A percentile compares a stretch with the other conserved stretches of the same genome.
These are phyloP conservation scores for Ostrea denselamellosa DNA, from an alignment of 1,140 invertebrate genomes.

Conservation along the genomic window DNA sequence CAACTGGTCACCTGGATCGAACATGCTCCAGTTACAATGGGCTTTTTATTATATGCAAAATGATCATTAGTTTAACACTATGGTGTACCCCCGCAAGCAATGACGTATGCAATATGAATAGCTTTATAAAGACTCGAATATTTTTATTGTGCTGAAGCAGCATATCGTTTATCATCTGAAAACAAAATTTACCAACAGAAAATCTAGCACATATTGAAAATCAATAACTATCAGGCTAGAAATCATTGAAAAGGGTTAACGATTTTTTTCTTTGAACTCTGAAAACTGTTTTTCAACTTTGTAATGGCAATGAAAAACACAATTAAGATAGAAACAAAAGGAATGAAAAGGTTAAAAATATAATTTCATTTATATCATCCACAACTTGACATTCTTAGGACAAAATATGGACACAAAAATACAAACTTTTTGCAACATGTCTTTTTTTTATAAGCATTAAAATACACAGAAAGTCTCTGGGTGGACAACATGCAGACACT, in stretches of 20 bases:
- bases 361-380: neutral
- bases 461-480: neutral
- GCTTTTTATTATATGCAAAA: neutral
- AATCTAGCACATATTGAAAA: neutral
- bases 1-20: neutral
- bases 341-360: neutral
- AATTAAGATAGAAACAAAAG: neutral
- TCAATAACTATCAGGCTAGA: neutral
- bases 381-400: too few relatives aligned
- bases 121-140: neutral
- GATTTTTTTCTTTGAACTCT: neutral
- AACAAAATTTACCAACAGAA: neutral
- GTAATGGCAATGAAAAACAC: neutral
- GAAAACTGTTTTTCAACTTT: neutral
- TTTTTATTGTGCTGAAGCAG: constrained; percentile 31
- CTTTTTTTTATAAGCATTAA: neutral
- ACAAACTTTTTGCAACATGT: neutral
- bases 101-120: constrained; percentile 11
- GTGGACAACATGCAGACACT: neutral
- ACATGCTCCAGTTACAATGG: constrained; percentile 31
- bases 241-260: neutral
- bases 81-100: neutral
- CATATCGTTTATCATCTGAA: constrained; percentile 5
- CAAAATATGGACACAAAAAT: neutral
- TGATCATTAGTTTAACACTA: neutral